Base-by-base conservation (phyloP, 2,113 vertebrate genomes). In the Megaptera novaeangliae region DNA sequence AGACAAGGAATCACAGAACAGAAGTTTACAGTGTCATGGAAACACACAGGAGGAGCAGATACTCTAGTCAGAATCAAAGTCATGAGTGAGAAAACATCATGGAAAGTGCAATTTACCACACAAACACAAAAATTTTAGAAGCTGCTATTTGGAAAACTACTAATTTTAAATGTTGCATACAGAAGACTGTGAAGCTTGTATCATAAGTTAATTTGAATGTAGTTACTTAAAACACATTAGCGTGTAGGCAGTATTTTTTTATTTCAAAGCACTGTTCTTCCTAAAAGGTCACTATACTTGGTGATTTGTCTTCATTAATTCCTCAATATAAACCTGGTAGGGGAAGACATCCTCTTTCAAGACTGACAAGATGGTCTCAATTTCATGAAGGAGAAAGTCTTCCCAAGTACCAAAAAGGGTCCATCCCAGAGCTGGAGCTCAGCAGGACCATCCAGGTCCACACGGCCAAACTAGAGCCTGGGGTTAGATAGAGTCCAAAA, bases 121-220 rank as follows among this genome's bases (percentile, higher is more conserved):
- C 3, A 95, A 91, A 91, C 63, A 81, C n/a, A 72, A 91, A 66
- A 36, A 81, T 52, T 94, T 74, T 75, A 90, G 41, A 94, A 92
- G 57, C 31, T 78, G 52, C 23, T 71, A 7, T 77, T 75, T 95
- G 39, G 49, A 89, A 96, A 95, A 84, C 7, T 20, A 15, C 31
- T 68, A 78, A 71, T 81, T 94, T 49, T 34, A 95, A 55, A 84
- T 78, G 57, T 39, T 55, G 15, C 13, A 18, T 63, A 64, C 6
- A 83, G 23, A 82, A 39, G 12, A 68, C n/a, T 8, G 36, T 52
- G 90, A 84, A 31, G 31, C 17, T 97, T 75, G 2, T 21, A 64
- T 41, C 55, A 23, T 41, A 86, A 82, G 63, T 69, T 63, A 69
- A 88, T 69, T 34, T 84, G 21, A 77, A 88, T 82, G 29, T 81